A percentile compares a stretch with the other conserved stretches of the same genome.
Conservation (phyloP, 2,797 vertebrate species). For the Triplophysa bombifrons region DNA sequence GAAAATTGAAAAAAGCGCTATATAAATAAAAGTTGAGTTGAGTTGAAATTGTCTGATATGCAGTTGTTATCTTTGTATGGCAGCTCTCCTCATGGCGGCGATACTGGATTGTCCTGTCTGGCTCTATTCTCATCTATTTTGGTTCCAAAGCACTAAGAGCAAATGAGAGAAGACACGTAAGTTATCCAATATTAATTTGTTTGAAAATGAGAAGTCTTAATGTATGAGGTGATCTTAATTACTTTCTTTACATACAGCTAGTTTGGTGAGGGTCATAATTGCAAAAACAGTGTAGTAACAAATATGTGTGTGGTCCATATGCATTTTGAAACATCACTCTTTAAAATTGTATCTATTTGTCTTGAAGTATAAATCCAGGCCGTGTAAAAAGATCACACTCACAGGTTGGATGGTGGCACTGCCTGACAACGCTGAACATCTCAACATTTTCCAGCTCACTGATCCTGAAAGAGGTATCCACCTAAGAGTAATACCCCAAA, state of each 20-base stretch:
- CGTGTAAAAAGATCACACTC: conserved; percentile 90
- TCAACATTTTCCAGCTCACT: conserved; percentile 94
- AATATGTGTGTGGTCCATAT: too few relatives aligned
- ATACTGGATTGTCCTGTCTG: conserved; percentile 92
- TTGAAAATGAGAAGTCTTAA: too few relatives aligned
- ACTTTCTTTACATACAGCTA: too few relatives aligned
- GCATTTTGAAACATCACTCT: not conserved
- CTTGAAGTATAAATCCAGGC: conserved; percentile 90
- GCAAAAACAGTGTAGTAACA: too few relatives aligned
- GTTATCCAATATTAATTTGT: conserved; percentile 43
- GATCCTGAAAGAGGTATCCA: conserved; percentile 91
- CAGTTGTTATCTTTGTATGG: conserved; percentile 23
- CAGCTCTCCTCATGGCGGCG: conserved; percentile 94
- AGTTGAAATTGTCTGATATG: too few relatives aligned
- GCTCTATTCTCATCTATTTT: conserved; percentile 89
- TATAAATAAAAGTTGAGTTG: too few relatives aligned
- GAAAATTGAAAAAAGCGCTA: too few relatives aligned
- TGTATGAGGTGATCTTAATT: too few relatives aligned
- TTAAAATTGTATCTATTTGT: conserved; percentile 4
- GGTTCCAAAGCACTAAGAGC: conserved; percentile 92
- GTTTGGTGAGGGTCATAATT: not conserved
- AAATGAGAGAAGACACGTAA: conserved; percentile 93
- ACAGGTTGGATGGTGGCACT: conserved; percentile 93
- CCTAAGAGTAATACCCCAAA: not conserved
- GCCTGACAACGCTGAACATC: conserved; percentile 90